Evolutionary conservation across 2,888 invertebrate genomes (phyloP), one percentile per base, ranked within the genome.

Genomic region (Crioceris asparagi): DNA sequence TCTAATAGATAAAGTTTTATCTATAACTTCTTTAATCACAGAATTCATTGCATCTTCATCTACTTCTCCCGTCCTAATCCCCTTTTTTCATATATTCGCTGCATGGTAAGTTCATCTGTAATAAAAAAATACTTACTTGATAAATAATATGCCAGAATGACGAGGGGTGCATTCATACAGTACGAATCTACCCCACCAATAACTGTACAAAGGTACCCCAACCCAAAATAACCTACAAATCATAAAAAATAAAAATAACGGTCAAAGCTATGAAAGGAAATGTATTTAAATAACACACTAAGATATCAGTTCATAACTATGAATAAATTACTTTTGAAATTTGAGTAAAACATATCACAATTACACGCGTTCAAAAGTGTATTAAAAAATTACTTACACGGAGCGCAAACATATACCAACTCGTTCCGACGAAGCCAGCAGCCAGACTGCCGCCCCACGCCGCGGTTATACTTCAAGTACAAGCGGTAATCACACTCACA

Each of bases 1-100:
- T 19, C 47, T 38, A 31, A 40, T 35, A 29, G 44, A 44, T 35
- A 41, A 23, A 32, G 27, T 42, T 23, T 41, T 40, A 33, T 43
- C 30, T 18, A 43, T 27, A 19, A 45, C 44, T 19, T 42, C 42
- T 5, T 45, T 35, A 4, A 45, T 42, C 17, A 32, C 39, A 30
- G 31, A 35, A n/a, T 25, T 11, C 32, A 40, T 36, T 12, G 46
- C 32, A 14, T 46, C 29, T 36, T 46, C 43, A 33, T 43, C 34
- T 26, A 43, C 38, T 27, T 40, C 32, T 30, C 27, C 35, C 17
- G 31, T 32, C 36, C 39, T 36, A 29, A 38, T 46, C 30, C 36
- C 36, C 30, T 32, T 40, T 32, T 36, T 35, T 6, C 3, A 12
- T 32, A 32, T 32, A 18, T 18, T 32, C 17, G 30, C 15, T 14